Evolutionary conservation across 2,888 invertebrate species (phyloP).

Genomic region (Colletes collaris): DNA sequence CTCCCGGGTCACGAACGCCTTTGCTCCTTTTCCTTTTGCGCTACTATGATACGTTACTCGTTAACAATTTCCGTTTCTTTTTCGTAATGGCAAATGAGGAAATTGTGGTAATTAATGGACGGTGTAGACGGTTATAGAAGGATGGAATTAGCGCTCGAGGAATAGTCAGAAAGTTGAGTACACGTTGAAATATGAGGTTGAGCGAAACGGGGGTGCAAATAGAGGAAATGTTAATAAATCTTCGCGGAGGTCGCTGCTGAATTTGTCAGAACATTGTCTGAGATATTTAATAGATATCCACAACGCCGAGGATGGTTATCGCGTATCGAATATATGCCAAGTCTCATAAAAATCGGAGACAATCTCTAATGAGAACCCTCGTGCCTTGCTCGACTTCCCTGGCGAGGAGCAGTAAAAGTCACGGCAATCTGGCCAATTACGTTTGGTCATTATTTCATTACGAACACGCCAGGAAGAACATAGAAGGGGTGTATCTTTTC

Average conservation of each 20-base stretch:
- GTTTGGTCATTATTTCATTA: neutral
- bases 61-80: slow-evolving; percentile 37
- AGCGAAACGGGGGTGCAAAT: too few species aligned
- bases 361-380: too few species aligned
- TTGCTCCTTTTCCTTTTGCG: neutral
- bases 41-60: slow-evolving; percentile 17
- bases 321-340: too few species aligned
- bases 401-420: neutral
- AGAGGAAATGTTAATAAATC: too few species aligned
- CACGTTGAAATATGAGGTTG: neutral
- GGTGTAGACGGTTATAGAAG: slow-evolving; percentile 4
- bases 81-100: neutral
- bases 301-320: too few species aligned
- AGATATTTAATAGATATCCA: too few species aligned
- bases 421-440: slow-evolving; percentile 10
- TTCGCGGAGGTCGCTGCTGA: too few species aligned
- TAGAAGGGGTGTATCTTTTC: neutral
- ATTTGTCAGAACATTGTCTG: too few species aligned
- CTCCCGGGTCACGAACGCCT: slow-evolving; percentile 20
- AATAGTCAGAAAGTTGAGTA: neutral
- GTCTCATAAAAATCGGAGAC: too few species aligned
- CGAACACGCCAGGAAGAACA: neutral
- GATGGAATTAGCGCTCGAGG: slow-evolving; percentile 3
- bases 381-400: neutral
- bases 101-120: slow-evolving; percentile 24